Evolutionary conservation across 2,113 vertebrate species (phyloP).

Genomic region (Poeciliopsis turrubarensis): DNA sequence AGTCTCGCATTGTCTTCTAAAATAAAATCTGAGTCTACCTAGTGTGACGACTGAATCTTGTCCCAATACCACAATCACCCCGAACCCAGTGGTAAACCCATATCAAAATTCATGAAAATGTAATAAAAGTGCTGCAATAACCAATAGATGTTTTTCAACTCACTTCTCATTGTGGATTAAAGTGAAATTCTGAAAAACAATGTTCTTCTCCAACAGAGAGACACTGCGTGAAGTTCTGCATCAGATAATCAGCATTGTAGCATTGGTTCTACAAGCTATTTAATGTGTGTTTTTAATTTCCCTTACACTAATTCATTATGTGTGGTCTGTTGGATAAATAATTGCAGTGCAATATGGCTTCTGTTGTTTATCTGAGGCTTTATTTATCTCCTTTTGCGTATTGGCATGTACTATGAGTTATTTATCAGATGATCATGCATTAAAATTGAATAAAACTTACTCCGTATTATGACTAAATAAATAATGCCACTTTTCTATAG

Average conservation of each 20-base stretch:
- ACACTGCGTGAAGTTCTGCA: background rate
- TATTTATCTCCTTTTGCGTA: background rate
- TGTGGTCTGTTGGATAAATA: background rate
- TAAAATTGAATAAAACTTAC: no score
- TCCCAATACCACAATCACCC: no score
- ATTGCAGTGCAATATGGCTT: background rate
- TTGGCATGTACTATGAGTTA: no score
- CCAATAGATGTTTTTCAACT: background rate
- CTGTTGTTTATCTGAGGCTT: background rate
- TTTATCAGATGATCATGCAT: no score
- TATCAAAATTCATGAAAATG: no score
- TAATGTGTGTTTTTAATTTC: background rate
- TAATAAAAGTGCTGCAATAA: no score
- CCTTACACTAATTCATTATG: background rate
- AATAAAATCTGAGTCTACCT: no score
- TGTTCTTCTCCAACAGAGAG: background rate
- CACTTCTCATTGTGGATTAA: background rate
- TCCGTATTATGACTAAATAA: no score
- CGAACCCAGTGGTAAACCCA: no score
- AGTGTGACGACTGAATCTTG: no score
- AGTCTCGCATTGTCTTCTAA: no score
- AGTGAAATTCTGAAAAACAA: background rate
- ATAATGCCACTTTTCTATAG: no score
- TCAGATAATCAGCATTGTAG: background rate
- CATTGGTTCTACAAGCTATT: background rate